Evolutionary conservation across 2,888 invertebrate species (phyloP).

Genomic region (Endotricha flammealis): DNA sequence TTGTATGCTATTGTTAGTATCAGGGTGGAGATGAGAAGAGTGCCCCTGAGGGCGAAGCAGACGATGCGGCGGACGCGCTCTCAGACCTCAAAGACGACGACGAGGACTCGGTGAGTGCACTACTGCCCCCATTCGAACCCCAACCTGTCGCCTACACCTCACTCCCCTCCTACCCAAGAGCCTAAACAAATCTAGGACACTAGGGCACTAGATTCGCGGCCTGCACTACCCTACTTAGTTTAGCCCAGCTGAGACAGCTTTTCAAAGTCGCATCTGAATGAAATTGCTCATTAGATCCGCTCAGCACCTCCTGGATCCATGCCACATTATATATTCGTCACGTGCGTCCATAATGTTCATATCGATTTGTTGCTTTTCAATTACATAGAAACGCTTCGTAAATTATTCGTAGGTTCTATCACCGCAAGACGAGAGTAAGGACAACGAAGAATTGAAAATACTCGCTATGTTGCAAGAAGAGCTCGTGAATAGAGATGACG

Average conservation of each 20-base stretch:
- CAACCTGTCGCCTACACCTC: conserved; percentile 22
- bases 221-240: conserved; percentile 40
- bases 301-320: conserved; percentile 17
- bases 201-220: conserved; percentile 53
- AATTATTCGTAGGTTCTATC: conserved; percentile 70
- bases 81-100: conserved; percentile 76
- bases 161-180: conserved; percentile 25
- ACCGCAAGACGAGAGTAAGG: conserved; percentile 69
- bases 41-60: conserved; percentile 45
- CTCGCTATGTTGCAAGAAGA: conserved; percentile 86
- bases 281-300: conserved; percentile 27
- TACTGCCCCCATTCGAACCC: conserved; percentile 30
- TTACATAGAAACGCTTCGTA: conserved; percentile 63
- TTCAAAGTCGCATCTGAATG: conserved; percentile 27
- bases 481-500: conserved; percentile 89
- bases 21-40: conserved; percentile 58
- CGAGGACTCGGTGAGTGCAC: conserved; percentile 84
- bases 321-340: conserved; percentile 18
- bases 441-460: conserved; percentile 86
- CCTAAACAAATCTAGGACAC: conserved; percentile 57
- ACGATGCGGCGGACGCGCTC: conserved; percentile 57
- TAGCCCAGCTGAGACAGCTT: conserved; percentile 33
- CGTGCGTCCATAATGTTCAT: conserved; percentile 19
- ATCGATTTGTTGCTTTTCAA: conserved; percentile 53
- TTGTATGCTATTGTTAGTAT: no score